Percentiles rank a stretch among this genome's conserved stretches.
Evolutionary conservation across 2,113 vertebrate species (phyloP).

Genomic region (Mesocricetus auratus): DNA sequence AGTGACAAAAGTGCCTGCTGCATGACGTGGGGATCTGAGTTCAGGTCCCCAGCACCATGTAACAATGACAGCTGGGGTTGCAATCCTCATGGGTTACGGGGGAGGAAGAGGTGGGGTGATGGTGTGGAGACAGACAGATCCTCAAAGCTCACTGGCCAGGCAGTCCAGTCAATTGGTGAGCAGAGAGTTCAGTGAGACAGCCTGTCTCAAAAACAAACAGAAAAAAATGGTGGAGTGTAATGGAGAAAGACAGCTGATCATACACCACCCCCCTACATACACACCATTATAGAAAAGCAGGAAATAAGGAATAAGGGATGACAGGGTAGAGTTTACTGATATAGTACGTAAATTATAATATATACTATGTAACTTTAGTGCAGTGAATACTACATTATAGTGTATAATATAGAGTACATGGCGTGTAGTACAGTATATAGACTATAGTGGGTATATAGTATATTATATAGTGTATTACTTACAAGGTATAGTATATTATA

Average conservation of each 20-base stretch:
- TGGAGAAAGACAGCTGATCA: background rate
- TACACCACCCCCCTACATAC: background rate
- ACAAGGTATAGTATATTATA: background rate
- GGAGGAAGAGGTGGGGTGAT: no score
- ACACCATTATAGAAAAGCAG: background rate
- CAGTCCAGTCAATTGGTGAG: background rate
- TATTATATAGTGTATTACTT: background rate
- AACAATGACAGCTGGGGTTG: background rate
- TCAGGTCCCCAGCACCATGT: background rate
- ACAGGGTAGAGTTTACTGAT: background rate
- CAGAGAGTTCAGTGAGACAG: background rate
- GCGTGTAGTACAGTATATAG: background rate
- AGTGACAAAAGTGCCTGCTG: no score
- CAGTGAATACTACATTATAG: background rate
- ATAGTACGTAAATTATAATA: background rate
- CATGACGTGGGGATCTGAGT: background rate
- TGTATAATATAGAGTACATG: background rate
- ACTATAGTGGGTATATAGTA: background rate
- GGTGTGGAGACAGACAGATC: background rate
- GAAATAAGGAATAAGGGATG: background rate
- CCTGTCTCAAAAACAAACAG: background rate
- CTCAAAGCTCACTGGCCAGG: background rate
- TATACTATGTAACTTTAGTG: background rate
- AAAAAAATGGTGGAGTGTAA: background rate
- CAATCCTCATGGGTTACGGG: background rate